A percentile compares a stretch with the other conserved stretches of the same genome.
phyloP scores from a whole-genome alignment of 2,888 invertebrate genomes.

The Lithosia quadra region DNA sequence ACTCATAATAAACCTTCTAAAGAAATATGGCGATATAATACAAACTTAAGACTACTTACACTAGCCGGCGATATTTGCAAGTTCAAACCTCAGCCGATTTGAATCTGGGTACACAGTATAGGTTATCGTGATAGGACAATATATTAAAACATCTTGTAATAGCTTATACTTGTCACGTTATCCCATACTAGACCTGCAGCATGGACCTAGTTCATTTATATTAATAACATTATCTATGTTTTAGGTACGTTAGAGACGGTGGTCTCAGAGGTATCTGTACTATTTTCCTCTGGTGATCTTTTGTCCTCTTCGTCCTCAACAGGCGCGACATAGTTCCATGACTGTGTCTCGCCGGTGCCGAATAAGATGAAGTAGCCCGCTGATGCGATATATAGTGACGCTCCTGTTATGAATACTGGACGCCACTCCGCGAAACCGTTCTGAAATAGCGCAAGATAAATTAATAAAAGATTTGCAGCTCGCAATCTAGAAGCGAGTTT shows the following conservation, averaged over 20 bases:
- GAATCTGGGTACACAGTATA: conserved; percentile 9
- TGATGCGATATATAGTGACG: conserved; percentile 89
- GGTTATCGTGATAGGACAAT: conserved; percentile 15
- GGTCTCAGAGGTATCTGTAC: conserved; percentile 56
- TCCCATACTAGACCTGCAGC: conserved; percentile 20
- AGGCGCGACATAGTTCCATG: conserved; percentile 88
- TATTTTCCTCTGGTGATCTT: conserved; percentile 60
- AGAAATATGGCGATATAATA: conserved; percentile 45
- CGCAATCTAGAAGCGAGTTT: neutral
- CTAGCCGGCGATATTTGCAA: conserved; percentile 23
- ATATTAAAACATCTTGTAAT: conserved; percentile 2
- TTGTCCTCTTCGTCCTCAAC: conserved; percentile 70
- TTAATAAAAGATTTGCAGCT: neutral
- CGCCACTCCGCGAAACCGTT: conserved; percentile 93
- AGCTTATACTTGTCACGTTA: conserved; percentile 13
- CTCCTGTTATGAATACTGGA: conserved; percentile 91
- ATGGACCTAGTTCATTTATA: conserved; percentile 15
- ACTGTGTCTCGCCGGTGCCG: conserved; percentile 90
- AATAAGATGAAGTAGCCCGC: conserved; percentile 90
- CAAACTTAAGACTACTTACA: conserved; percentile 36
- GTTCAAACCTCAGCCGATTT: conserved; percentile 10
- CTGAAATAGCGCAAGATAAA: conserved; percentile 76
- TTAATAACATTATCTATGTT: conserved; percentile 55
- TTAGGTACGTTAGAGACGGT: conserved; percentile 74
- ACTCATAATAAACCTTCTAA: conserved; percentile 12